Evolutionary conservation across 2,797 vertebrate species (phyloP).

Genomic region (Carapus acus): DNA sequence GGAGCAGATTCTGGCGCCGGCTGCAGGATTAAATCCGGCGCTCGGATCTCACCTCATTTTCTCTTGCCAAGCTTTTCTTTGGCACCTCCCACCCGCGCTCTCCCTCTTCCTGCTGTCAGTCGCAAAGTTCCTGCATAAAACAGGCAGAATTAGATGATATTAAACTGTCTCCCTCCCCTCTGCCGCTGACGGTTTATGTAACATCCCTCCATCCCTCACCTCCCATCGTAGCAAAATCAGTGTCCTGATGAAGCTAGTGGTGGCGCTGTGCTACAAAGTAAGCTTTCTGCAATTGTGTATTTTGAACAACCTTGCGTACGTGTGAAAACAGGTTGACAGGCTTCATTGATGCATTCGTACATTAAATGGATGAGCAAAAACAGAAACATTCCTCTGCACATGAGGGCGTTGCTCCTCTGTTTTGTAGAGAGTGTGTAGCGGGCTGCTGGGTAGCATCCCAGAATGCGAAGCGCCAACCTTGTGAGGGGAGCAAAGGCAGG

Average conservation of each 20-base stretch:
- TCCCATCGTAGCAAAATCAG: no score
- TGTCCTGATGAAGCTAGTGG: constrained; percentile 27
- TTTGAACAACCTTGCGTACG: constrained; percentile 42
- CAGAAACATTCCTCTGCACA: constrained; percentile 48
- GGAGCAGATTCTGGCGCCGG: constrained; percentile 10
- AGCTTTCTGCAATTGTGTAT: constrained; percentile 42
- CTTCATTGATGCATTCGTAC: constrained; percentile 70
- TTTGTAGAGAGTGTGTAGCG: constrained; percentile 20
- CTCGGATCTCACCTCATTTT: constrained; percentile 23
- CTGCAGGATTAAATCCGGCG: constrained; percentile 19
- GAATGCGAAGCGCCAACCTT: no score
- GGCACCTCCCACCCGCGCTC: constrained; percentile 20
- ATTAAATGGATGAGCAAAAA: constrained; percentile 63
- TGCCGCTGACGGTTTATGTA: constrained; percentile 8
- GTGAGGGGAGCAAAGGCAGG: no score
- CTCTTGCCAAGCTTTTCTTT: constrained; percentile 16
- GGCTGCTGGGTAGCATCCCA: constrained; percentile 24
- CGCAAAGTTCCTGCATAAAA: constrained; percentile 2
- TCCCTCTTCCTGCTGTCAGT: constrained; percentile 12
- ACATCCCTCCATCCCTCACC: constrained; percentile 25
- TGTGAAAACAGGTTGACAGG: no score
- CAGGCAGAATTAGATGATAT: constrained; percentile 5
- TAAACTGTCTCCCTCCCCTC: constrained; percentile 2
- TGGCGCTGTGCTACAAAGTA: constrained; percentile 56
- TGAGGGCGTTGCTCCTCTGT: constrained; percentile 50